Conservation (phyloP, 2,888 invertebrate species). For the Ischnura elegans region DNA sequence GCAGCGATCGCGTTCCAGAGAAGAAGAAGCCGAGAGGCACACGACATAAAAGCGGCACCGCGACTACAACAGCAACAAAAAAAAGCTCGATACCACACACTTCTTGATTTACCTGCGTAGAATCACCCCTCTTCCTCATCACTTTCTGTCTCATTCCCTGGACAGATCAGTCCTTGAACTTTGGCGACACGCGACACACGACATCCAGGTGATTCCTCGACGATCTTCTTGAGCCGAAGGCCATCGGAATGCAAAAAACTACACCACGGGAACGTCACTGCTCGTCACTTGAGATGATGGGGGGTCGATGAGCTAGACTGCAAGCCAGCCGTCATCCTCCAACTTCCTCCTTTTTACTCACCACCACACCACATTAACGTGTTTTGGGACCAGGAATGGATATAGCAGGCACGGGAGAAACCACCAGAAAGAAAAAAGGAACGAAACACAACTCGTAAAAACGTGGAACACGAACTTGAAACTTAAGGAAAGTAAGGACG, state of each 20-base stretch:
- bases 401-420: neutral
- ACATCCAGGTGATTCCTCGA: neutral
- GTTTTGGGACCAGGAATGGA: neutral
- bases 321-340: neutral
- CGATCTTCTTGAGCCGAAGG: neutral
- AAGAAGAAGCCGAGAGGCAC: neutral
- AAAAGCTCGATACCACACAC: no score
- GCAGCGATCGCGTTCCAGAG: neutral
- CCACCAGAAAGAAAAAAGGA: neutral
- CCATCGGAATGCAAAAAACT: neutral
- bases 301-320: conserved; percentile 10
- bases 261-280: neutral
- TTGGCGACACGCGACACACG: neutral
- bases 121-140: conserved; percentile 35
- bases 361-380: neutral
- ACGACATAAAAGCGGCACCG: neutral
- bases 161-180: neutral
- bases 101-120: neutral
- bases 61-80: neutral
- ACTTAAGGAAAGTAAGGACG: neutral
- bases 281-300: neutral
- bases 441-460: neutral
- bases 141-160: conserved; percentile 24
- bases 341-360: neutral
- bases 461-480: neutral